A percentile compares a stretch with the other conserved stretches of the same genome.
phyloP scores from a whole-genome alignment of 2,113 vertebrate genomes.

The Pyrgilauda ruficollis region DNA sequence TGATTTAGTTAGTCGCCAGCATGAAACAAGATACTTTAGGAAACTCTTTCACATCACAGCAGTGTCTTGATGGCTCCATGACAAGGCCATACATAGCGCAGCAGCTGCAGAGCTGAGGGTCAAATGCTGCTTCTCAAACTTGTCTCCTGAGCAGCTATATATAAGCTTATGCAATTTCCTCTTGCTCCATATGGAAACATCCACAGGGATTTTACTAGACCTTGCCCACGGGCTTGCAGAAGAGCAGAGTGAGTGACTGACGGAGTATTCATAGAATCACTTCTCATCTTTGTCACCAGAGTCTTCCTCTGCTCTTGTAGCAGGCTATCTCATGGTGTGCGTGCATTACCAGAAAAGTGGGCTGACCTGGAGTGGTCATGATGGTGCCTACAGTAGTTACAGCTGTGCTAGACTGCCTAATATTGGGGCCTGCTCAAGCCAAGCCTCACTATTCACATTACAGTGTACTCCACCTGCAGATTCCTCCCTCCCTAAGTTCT shows the following conservation, averaged over 20 bases:
- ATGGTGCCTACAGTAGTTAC: no score
- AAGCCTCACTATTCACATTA: not conserved
- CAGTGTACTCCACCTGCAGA: not conserved
- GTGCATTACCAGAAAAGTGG: not conserved
- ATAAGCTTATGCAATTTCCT: not conserved
- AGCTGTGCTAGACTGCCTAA: not conserved
- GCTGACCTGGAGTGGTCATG: accelerated
- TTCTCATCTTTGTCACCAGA: not conserved
- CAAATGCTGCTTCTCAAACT: not conserved
- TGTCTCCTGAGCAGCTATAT: not conserved
- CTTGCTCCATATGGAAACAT: not conserved
- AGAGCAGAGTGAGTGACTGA: not conserved
- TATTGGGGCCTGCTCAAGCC: not conserved
- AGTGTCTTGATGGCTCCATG: not conserved
- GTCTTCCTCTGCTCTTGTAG: not conserved
- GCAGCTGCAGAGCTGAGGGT: not conserved
- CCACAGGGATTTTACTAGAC: not conserved
- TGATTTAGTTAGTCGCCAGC: not conserved
- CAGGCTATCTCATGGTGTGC: not conserved
- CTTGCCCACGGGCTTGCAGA: not conserved
- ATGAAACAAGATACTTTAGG: not conserved
- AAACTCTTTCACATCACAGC: not conserved
- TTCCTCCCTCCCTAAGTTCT: not conserved
- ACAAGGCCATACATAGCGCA: not conserved
- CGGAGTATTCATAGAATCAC: not conserved